A percentile compares a stretch with the other conserved stretches of the same genome.
These are phyloP conservation scores for Quadriops clusia DNA, from an alignment of 2,888 invertebrate species.

Conservation along the genomic window DNA sequence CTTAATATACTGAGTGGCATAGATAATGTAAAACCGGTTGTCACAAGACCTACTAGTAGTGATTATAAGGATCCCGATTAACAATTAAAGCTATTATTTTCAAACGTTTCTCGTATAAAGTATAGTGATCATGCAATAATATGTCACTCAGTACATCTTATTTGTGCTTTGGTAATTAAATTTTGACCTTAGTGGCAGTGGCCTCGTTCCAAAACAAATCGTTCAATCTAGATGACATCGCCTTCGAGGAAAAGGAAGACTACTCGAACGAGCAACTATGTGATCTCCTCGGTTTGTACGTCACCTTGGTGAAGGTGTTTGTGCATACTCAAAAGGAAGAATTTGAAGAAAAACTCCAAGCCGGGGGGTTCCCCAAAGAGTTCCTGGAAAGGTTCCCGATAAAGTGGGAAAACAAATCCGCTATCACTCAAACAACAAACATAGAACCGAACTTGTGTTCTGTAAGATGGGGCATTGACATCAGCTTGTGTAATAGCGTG, in stretches of 20 bases:
- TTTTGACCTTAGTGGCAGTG: too few species aligned
- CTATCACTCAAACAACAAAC: constrained; percentile 6
- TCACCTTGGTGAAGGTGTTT: constrained; percentile 9
- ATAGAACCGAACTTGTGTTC: constrained; percentile 4
- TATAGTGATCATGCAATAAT: too few species aligned
- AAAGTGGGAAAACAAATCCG: constrained; percentile 11
- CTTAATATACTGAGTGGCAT: too few species aligned
- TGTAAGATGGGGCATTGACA: constrained; percentile 25
- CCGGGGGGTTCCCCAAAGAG: constrained; percentile 24
- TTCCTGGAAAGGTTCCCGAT: constrained; percentile 26
- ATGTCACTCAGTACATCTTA: too few species aligned
- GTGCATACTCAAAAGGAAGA: constrained; percentile 17
- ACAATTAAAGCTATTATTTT: too few species aligned
- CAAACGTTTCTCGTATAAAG: too few species aligned
- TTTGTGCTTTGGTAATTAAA: too few species aligned
- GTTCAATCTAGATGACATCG: constrained; percentile 4
- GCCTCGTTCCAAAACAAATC: too few species aligned
- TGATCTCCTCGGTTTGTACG: constrained; percentile 10
- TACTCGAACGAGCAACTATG: constrained; percentile 10
- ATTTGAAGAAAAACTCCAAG: constrained; percentile 21
- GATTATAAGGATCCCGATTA: too few species aligned
- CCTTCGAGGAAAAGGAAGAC: constrained; percentile 9
- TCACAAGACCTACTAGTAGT: too few species aligned
- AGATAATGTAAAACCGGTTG: too few species aligned
- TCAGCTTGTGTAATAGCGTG: constrained; percentile 28